These are phyloP conservation scores for Aphelocoma coerulescens DNA, from an alignment of 2,113 vertebrate species.

Conservation along the genomic window DNA sequence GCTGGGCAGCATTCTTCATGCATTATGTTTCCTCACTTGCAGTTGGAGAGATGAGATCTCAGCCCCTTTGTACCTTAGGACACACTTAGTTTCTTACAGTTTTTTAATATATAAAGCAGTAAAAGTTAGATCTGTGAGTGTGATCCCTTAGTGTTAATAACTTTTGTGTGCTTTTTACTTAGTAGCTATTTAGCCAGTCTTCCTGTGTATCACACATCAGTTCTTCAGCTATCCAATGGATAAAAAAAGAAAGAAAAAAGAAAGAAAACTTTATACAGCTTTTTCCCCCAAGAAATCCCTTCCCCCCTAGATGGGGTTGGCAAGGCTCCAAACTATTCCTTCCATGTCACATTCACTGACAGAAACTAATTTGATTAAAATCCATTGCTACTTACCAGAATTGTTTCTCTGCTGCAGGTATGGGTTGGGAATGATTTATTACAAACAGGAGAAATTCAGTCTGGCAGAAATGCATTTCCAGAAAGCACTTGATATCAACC, in stretches of 20 bases:
- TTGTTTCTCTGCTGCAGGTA: constrained; percentile 81
- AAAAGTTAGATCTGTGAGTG: background rate
- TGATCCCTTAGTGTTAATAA: background rate
- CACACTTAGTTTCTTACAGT: background rate
- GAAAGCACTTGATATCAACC: constrained; percentile 97
- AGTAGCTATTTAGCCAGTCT: background rate
- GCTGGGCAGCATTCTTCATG: background rate
- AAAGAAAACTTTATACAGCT: background rate
- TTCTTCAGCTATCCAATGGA: background rate
- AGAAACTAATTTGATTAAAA: background rate
- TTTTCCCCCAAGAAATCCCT: background rate
- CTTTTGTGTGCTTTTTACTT: background rate
- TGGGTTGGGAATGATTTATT: constrained; percentile 98
- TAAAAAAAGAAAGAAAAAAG: background rate
- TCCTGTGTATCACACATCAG: background rate
- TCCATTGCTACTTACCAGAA: background rate
- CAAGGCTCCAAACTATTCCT: background rate
- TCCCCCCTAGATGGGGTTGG: background rate
- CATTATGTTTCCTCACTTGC: background rate
- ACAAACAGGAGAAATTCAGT: constrained; percentile 98
- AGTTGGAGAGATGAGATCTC: background rate
- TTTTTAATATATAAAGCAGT: background rate
- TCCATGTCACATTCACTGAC: background rate
- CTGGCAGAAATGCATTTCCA: constrained; percentile 98
- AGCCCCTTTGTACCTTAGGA: background rate